Conservation (phyloP, 2,113 vertebrate species). For the Nothobranchius furzeri region DNA sequence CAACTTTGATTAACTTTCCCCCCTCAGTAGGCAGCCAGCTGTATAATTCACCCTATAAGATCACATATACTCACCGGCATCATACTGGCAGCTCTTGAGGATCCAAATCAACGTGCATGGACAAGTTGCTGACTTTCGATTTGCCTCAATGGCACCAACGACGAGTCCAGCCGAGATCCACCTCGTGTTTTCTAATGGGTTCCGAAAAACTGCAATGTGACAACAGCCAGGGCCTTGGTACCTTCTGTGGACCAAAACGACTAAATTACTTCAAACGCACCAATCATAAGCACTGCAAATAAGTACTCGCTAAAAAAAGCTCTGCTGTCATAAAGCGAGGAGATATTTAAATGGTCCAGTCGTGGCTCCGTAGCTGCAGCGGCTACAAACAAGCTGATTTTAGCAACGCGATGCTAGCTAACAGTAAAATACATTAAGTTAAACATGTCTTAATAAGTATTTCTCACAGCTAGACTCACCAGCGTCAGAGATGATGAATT, state of each 20-base stretch:
- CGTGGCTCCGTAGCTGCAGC: constrained; percentile 59
- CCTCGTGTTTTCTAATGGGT: constrained; percentile 18
- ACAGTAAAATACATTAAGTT: neutral
- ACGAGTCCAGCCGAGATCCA: constrained; percentile 33
- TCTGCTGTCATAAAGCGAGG: neutral
- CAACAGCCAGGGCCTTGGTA: constrained; percentile 59
- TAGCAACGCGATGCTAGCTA: constrained; percentile 28
- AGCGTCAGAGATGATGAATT: constrained; percentile 65
- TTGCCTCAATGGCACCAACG: neutral
- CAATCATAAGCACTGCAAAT: neutral
- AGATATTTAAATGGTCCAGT: constrained; percentile 60
- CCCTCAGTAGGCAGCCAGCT: too few species aligned
- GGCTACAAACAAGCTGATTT: constrained; percentile 57
- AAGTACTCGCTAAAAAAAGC: neutral
- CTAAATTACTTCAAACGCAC: neutral
- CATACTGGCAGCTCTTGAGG: constrained; percentile 61
- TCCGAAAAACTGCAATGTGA: constrained; percentile 49
- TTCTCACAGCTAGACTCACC: constrained; percentile 45
- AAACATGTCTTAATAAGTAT: neutral
- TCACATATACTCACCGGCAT: constrained; percentile 68
- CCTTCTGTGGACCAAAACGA: constrained; percentile 41
- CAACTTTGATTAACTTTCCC: too few species aligned
- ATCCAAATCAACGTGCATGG: constrained; percentile 57
- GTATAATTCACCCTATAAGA: neutral
- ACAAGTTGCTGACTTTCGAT: constrained; percentile 2